Evolutionary conservation across 2,797 vertebrate species (phyloP).

Genomic region (Anolis apletophallus): DNA sequence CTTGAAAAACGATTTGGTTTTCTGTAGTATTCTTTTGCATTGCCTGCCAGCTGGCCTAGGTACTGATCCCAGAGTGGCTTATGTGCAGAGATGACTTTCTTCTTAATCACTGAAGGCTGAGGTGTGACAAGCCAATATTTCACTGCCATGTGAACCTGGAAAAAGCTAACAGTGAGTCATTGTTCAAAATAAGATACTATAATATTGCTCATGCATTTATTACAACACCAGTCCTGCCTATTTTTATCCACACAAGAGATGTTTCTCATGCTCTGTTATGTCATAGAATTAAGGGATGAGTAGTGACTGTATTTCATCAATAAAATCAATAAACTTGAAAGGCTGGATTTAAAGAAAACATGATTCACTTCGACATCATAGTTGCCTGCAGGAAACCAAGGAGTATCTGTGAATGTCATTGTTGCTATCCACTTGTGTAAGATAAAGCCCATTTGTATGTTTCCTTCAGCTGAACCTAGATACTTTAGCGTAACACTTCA

Average conservation of each 20-base stretch:
- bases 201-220: conserved; percentile 5
- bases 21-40: conserved; percentile 16
- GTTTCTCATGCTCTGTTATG: not conserved
- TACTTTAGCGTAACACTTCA: not conserved
- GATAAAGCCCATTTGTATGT: not conserved
- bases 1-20: conserved; percentile 57
- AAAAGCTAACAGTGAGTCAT: conserved; percentile 29
- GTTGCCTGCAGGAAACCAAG: not conserved
- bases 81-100: conserved; percentile 30
- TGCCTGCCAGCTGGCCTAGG: conserved; percentile 11
- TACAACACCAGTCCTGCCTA: conserved; percentile 1
- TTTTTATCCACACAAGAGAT: conserved; percentile 31
- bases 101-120: conserved; percentile 27
- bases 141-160: not conserved
- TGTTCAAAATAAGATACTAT: conserved; percentile 35
- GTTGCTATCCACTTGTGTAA: not conserved
- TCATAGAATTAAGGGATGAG: conserved; percentile 36
- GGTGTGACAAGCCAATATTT: conserved; percentile 31
- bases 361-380: not conserved
- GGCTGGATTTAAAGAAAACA: not conserved
- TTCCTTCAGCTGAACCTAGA: not conserved
- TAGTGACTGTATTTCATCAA: not conserved
- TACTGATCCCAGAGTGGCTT: conserved; percentile 12
- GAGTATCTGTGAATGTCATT: not conserved
- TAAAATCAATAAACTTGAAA: not conserved